Evolutionary conservation across 2,888 invertebrate genomes (phyloP), one percentile per base, ranked within the genome.

Genomic region (Lasioglossum figueresi): DNA sequence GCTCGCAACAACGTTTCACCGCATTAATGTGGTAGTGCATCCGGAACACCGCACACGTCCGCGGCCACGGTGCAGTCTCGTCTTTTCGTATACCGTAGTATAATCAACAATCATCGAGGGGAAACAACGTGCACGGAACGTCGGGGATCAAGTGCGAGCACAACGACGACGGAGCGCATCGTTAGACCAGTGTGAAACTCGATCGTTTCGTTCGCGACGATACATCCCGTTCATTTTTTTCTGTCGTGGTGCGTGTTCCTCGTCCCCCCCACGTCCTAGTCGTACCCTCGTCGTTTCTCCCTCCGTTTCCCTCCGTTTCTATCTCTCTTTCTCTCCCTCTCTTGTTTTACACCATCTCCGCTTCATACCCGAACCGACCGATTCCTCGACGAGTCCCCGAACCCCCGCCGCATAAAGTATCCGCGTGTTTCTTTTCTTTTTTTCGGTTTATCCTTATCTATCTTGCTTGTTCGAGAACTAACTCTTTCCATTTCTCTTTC

Each of bases 1-100:
- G 93, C 93, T 93, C 93, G 93, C 89, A 92, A 91, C 90, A 88
- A 91, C 91, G 91, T 90, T 90, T 83, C 85, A 86, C 70, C 85
- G 82, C 83, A 78, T 83, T 85, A 83, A 88, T 84, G 86, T 85
- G 85, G 48, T 81, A 84, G 86, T 86, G 84, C 72, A 81, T 45
- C 68, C 84, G 84, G 81, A 70, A 66, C 59, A 87, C 40, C 86
- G 77, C 77, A 85, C 83, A 88, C 88, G 86, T 75, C 73, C 85
- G 85, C 73, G 86, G 66, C 75, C 75, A 81, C 68, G 68, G 88
- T 84, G 79, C 45, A 63, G 70, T 80, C 63, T 68, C 86, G 79
- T 80, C 48, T 73, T 79, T 78, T 72, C 79, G 27, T 37, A n/a
- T n/a, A 52, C n/a, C 83, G 80, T 74, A 76, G 79, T 77, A 74